phyloP scores from a whole-genome alignment of 2,113 vertebrate species.

The Brachyistius frenatus region DNA sequence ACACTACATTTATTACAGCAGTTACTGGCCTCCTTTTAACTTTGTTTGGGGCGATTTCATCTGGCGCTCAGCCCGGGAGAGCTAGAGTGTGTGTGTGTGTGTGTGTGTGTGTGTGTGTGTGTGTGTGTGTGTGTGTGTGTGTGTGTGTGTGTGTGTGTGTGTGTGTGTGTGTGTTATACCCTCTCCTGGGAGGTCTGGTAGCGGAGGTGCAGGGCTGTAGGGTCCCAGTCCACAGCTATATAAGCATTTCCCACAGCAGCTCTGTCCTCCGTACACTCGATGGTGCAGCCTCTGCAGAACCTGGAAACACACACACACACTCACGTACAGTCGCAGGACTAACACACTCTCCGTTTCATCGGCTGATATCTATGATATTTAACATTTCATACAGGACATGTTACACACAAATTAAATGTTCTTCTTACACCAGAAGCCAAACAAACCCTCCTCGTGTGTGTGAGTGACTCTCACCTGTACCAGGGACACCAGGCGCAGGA shows the following conservation, averaged over 20 bases:
- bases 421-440: no score
- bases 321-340: not conserved
- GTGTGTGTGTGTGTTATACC: constrained; percentile 79
- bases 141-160: not conserved
- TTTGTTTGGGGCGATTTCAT: not conserved
- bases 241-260: constrained; percentile 93
- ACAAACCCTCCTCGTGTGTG: no score
- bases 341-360: no score
- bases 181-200: constrained; percentile 98
- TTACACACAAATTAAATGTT: no score
- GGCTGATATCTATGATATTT: no score
- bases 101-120: no score
- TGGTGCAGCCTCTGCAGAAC: constrained; percentile 95
- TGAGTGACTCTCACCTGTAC: constrained; percentile 90
- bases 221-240: constrained; percentile 99
- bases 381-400: no score
- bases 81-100: not conserved
- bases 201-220: constrained; percentile 96
- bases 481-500: constrained; percentile 98
- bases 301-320: constrained; percentile 72
- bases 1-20: not conserved
- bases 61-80: no score
- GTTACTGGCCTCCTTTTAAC: not conserved
- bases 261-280: constrained; percentile 93
- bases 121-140: no score